Evolutionary conservation across 2,797 vertebrate genomes (phyloP).

Genomic region (Premnoplex brunnescens): DNA sequence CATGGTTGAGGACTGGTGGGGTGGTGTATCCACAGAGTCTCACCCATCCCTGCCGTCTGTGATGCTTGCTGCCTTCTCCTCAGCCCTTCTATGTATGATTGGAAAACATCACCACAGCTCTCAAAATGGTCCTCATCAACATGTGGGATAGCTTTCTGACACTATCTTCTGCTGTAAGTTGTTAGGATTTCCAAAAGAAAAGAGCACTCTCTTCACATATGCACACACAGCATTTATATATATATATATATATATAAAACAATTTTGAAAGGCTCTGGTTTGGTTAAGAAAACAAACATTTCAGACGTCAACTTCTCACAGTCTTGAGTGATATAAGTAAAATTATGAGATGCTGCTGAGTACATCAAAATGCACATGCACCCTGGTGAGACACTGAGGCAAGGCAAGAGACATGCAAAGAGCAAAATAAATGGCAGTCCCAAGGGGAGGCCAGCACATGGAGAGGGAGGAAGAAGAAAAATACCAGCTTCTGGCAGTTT

Average conservation of each 20-base stretch:
- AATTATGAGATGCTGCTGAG: not conserved
- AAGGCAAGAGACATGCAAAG: accelerated
- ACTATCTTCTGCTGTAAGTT: not conserved
- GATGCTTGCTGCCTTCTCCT: not conserved
- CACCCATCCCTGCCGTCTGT: not conserved
- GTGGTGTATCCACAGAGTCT: not conserved
- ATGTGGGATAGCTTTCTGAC: not conserved
- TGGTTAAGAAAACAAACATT: not conserved
- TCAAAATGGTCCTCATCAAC: not conserved
- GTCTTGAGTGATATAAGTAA: not conserved
- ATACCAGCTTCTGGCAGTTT: not conserved
- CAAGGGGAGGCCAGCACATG: not conserved
- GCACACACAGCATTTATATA: not conserved
- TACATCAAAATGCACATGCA: not conserved
- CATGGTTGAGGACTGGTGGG: accelerated
- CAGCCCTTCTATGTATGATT: accelerated
- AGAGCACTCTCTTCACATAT: not conserved
- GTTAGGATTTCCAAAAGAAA: not conserved
- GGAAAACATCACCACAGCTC: not conserved
- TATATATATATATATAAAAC: not conserved
- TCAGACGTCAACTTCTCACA: not conserved
- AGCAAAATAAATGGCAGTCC: not conserved
- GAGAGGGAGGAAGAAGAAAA: not conserved
- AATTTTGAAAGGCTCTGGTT: not conserved
- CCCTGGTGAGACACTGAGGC: not conserved